A percentile compares a stretch with the other conserved stretches of the same genome.
phyloP scores from a whole-genome alignment of 2,113 vertebrate genomes.

The Rhea americana region DNA sequence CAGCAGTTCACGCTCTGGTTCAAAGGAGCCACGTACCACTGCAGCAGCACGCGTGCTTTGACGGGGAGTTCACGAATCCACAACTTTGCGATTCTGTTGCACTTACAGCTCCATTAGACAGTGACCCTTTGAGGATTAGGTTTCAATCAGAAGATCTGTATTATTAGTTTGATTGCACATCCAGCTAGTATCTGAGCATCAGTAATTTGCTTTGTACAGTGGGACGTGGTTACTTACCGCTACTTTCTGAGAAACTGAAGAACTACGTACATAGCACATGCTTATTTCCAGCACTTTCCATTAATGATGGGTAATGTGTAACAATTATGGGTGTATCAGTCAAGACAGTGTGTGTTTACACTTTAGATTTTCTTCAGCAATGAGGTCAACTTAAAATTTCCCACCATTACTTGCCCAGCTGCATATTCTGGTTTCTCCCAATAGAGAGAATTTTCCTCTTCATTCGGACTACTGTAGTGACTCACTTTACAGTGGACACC shows the following conservation, averaged over 20 bases:
- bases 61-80: not conserved
- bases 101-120: not conserved
- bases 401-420: not conserved
- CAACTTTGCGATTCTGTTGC: not conserved
- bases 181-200: not conserved
- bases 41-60: fast-evolving
- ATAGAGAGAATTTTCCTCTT: not conserved
- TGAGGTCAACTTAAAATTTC: not conserved
- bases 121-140: not conserved
- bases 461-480: not conserved
- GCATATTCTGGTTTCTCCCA: not conserved
- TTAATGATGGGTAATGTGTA: not conserved
- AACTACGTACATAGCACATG: not conserved
- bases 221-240: not conserved
- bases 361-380: not conserved
- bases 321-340: not conserved
- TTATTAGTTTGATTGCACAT: not conserved
- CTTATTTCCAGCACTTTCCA: not conserved
- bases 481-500: too few relatives aligned
- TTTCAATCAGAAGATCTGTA: not conserved
- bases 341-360: not conserved
- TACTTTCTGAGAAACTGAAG: not conserved
- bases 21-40: not conserved
- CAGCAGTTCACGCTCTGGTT: not conserved
- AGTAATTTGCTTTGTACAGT: not conserved